Evolutionary conservation across 2,113 vertebrate species (phyloP), one percentile per base, ranked within the genome.

Genomic region (Propithecus coquereli): DNA sequence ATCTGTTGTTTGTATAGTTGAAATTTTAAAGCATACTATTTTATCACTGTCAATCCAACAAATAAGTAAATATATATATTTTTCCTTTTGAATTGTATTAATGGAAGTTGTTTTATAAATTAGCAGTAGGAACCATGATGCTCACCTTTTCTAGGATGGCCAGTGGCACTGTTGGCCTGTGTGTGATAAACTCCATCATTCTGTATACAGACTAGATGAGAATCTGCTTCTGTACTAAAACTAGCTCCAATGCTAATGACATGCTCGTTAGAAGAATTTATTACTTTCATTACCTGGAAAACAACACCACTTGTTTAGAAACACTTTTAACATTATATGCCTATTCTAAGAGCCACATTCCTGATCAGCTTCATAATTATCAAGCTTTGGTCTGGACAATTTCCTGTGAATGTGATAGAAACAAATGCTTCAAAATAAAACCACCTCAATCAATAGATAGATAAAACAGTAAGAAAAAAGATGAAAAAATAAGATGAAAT

Each of bases 241-340:
- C 98, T 98, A 0, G 99, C 99, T 16, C 99, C 99, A 92, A 99
- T 98, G 73, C 99, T 99, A 98, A 99, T 99, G 22, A 99, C 99
- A 17, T 99, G 99, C 61, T 99, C 99, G 40, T 99, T 99, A 77
- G 99, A 99, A 30, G 99, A 98, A 77, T 98, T 99, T 73, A 99
- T 98, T 59, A 99, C 99, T 98, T 99, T 99, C 98, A 99, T 99
- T 94, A 99, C 98, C 99, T 99, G 96, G 32, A 87, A 90, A 79
- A 95, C 86, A 77, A 65, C 14, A 68, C 81, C 8, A 87, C 1
- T 43, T 76, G 45, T 82, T 92, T 71, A 94, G 52, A 97, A 91
- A 91, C 6, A 81, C 14, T 89, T 82, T 76, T 76, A 93, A 86
- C 14, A 66, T 50, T 43, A 40, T 82, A 37, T 84, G 18, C 27